Evolutionary conservation across 92 coral and sea anemone genomes (phyloP), one percentile per base, ranked within the genome.

Genomic region (Galaxea fascicularis): DNA sequence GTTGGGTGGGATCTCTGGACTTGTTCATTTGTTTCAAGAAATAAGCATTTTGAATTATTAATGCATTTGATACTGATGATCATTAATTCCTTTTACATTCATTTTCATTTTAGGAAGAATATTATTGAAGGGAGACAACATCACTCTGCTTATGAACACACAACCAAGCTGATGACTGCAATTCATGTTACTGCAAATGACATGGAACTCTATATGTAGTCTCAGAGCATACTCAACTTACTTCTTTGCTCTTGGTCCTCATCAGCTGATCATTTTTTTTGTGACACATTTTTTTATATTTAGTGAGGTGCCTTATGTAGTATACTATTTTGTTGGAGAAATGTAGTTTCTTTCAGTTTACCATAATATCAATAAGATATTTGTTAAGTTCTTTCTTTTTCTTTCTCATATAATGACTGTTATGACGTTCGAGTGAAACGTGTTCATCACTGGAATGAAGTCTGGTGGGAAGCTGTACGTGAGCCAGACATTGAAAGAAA

Each of bases 121-220:
- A 57, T 84, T 96, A 12, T 77, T 96, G 24, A 96, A 96, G 64
- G 99, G 99, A 73, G 99, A 96, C 76, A 96, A 96, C 88, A 96
- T 96, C 58, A 96, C 98, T 10, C 92, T 96, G 25, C 93, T 96
- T 30, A 94, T 96, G 98, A 94, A 95, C 76, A 94, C 95, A 8
- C 69, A 94, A 52, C 67, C 96, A 53, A 78, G 90, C 90, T 93
- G 64, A 72, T 21, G 27, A 77, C 57, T 4, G 57, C 27, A 27
- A 52, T 4, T 24, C 17, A 1, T 45, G 17, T 29, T 45, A 59
- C 63, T 54, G 41, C 15, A 46, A 18, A 24, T 31, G 28, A 39
- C 54, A 27, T 10, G 7, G 0, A 22, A 80, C 76, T 80, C 74
- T 49, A 66, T 80, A 10, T 66, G 85, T 46, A 68, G 53, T 4